These are phyloP conservation scores for Saxicola maurus DNA, from an alignment of 2,797 vertebrate genomes.

Conservation along the genomic window DNA sequence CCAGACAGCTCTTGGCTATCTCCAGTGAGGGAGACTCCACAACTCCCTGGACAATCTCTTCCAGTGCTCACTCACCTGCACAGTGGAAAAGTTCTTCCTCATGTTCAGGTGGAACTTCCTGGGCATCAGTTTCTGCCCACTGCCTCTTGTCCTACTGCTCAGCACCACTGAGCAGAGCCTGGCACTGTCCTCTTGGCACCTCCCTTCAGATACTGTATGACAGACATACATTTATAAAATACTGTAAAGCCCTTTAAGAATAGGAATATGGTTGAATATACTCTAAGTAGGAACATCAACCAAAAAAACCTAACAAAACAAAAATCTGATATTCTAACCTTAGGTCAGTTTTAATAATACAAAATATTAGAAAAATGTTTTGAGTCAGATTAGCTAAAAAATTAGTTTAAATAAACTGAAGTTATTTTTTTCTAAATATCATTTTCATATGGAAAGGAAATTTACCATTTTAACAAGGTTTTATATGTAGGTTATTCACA, in stretches of 20 bases:
- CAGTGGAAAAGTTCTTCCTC: neutral
- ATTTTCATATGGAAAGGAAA: neutral
- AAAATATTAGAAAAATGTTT: neutral
- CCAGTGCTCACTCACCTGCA: fast-evolving
- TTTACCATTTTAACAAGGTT: neutral
- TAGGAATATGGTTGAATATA: neutral
- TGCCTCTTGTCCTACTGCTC: neutral
- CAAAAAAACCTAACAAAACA: neutral
- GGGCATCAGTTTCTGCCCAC: fast-evolving
- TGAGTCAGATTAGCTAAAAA: neutral
- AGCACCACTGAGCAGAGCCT: neutral
- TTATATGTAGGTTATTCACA: neutral
- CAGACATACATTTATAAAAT: neutral
- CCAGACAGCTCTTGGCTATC: fast-evolving
- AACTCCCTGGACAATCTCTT: fast-evolving
- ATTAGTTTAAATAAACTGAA: neutral
- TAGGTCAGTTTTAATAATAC: neutral
- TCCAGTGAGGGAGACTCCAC: neutral
- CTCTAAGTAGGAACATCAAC: neutral
- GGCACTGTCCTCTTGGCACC: neutral
- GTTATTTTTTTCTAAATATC: neutral
- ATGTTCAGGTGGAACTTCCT: neutral
- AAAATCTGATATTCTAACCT: neutral
- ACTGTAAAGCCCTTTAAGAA: neutral
- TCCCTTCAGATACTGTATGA: neutral